Evolutionary conservation across 2,888 invertebrate genomes (phyloP), one percentile per base, ranked within the genome.

Genomic region (Dione juno): DNA sequence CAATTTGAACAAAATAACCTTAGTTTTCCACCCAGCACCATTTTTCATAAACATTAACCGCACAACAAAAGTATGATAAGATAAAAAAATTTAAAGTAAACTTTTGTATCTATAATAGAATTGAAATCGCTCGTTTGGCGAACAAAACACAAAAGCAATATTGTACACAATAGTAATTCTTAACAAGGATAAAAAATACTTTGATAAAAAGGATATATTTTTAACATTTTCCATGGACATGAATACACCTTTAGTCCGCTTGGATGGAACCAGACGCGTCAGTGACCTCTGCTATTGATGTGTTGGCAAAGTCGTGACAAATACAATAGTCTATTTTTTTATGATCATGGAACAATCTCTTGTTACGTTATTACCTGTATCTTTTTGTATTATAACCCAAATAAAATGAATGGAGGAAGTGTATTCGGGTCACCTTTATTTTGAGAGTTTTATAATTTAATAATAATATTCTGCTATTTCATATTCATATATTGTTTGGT

Each of bases 281-380:
- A 71, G 57, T 67, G 71, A 71, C 71, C 71, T 67, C 67, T 43
- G 70, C 52, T 54, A 59, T 53, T 70, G 66, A 67, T 61, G 70
- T 63, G 70, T 63, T 54, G 48, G 66, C 48, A 64, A 58, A 45
- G 69, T 67, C 66, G 70, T 70, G 66, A 70, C 54, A 68, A 63
- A 63, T 63, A 70, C 70, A 67, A 69, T 69, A 50, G 28, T 61
- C 53, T 53, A 41, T 35, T 69, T 59, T n/a, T 54, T 53, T 66
- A 52, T 59, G 54, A 21, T 59, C 63, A 54, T 70, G 45, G 63
- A 63, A 67, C 54, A 67, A 57, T 57, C 54, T 59, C 68, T 45
- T 70, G 52, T 63, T 54, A 70, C 28, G 21, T 63, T 37, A 40
- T 63, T 68, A 37, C 54, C 16, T 37, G 53, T 19, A n/a, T 54